Conservation (phyloP, 2,797 vertebrate genomes). For the Brachyrhaphis roseni region DNA sequence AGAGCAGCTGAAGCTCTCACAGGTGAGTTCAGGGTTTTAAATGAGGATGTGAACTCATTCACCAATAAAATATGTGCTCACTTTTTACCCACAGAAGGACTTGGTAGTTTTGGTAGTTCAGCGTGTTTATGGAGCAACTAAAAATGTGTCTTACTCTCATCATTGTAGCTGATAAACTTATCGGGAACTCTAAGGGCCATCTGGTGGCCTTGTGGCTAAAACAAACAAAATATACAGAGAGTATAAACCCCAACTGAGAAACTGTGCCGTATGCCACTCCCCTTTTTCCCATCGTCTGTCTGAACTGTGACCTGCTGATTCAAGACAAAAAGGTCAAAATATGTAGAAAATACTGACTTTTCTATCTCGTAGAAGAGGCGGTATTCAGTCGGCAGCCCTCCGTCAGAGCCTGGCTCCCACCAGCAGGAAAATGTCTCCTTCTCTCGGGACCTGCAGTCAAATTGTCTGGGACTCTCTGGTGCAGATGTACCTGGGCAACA, state of each 20-base stretch:
- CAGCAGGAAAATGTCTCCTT: constrained; percentile 94
- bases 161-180: constrained; percentile 2
- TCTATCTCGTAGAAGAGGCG: constrained; percentile 87
- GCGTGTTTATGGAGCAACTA: not conserved
- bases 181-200: constrained; percentile 9
- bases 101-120: constrained; percentile 43
- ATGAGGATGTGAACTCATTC: constrained; percentile 22
- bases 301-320: not conserved
- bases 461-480: constrained; percentile 84
- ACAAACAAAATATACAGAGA: not conserved
- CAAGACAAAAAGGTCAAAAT: not conserved
- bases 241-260: not conserved
- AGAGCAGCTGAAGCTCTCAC: constrained; percentile 11
- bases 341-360: constrained; percentile 71
- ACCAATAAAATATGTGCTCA: constrained; percentile 40
- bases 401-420: constrained; percentile 88
- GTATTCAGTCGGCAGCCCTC: constrained; percentile 85
- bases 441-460: constrained; percentile 86
- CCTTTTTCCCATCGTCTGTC: not conserved
- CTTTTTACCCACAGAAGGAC: constrained; percentile 17
- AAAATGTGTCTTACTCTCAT: constrained; percentile 11
- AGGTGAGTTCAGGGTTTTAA: constrained; percentile 17
- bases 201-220: constrained; percentile 6
- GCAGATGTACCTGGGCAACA: constrained; percentile 67
- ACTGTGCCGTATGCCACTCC: not conserved